Conservation (phyloP, 1,140 invertebrate genomes). For the Bombus superbus region DNA sequence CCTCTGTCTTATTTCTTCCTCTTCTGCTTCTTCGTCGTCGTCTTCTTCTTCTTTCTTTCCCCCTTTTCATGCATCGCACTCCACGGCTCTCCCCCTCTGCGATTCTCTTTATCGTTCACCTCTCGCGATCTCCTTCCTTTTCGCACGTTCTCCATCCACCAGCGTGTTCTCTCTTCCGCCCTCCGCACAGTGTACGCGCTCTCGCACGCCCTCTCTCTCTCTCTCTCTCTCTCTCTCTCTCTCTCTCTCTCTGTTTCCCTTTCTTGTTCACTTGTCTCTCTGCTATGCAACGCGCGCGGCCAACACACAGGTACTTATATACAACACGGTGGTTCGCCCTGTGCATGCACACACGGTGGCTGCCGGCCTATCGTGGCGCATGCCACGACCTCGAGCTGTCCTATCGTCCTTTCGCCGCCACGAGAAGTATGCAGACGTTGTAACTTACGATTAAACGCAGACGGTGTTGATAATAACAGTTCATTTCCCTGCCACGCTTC, state of each 20-base stretch:
- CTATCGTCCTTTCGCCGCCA: conserved; percentile 15
- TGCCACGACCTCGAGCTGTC: conserved; percentile 45
- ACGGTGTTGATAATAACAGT: conserved; percentile 36
- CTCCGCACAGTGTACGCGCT: neutral
- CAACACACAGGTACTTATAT: conserved; percentile 6
- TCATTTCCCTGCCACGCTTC: conserved; percentile 26
- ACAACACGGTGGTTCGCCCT: neutral
- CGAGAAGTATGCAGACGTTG: conserved; percentile 41
- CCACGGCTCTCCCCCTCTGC: neutral
- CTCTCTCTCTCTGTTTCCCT: neutral
- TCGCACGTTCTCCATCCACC: conserved; percentile 2
- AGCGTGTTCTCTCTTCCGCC: neutral
- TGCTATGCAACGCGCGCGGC: conserved; percentile 1
- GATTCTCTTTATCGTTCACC: conserved; percentile 22
- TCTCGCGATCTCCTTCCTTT: neutral
- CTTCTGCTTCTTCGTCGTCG: conserved; percentile 5
- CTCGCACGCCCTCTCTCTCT: too few species aligned
- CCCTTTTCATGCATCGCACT: conserved; percentile 3
- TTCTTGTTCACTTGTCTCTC: conserved; percentile 35
- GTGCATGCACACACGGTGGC: conserved; percentile 42
- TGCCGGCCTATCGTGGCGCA: conserved; percentile 29
- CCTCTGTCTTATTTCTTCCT: neutral
- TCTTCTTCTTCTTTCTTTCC: conserved; percentile 2
- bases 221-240: neutral
- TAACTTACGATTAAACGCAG: conserved; percentile 25